Conservation (phyloP, 2,797 vertebrate species). For the Eutrigla gurnardus region DNA sequence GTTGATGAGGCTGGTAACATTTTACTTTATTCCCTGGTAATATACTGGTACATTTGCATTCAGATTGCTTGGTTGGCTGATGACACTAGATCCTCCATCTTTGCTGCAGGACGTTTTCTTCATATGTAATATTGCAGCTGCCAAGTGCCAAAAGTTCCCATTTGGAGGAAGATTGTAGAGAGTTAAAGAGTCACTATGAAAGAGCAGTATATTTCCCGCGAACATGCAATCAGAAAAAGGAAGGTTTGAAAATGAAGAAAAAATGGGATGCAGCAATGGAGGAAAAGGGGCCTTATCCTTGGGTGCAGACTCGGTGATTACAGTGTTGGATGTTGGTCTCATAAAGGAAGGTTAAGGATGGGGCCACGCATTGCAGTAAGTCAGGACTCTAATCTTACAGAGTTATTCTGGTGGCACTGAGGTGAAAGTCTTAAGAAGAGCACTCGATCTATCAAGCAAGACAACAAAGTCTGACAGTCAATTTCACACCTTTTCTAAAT, state of each 20-base stretch:
- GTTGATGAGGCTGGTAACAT: neutral
- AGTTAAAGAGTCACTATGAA: constrained; percentile 14
- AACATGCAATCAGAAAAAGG: constrained; percentile 35
- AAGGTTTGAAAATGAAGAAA: constrained; percentile 14
- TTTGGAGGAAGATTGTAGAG: constrained; percentile 9
- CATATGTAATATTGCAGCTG: constrained; percentile 8
- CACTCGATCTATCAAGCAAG: neutral
- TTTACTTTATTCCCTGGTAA: neutral
- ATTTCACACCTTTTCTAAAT: constrained; percentile 24
- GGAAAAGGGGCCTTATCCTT: constrained; percentile 24
- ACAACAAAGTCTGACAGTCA: neutral
- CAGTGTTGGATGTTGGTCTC: neutral
- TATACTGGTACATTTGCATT: neutral
- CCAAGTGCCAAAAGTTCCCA: neutral
- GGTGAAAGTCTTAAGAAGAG: neutral
- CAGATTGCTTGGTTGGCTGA: neutral
- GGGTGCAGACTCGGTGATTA: constrained; percentile 39
- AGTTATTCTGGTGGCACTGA: neutral
- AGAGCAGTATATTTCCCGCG: constrained; percentile 18
- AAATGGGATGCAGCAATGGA: constrained; percentile 25
- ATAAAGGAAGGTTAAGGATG: constrained; percentile 2
- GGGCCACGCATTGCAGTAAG: constrained; percentile 9
- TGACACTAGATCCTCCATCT: neutral
- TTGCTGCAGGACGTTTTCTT: neutral
- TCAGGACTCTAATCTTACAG: constrained; percentile 8